Evolutionary conservation across 2,888 invertebrate genomes (phyloP), one percentile per base, ranked within the genome.

Genomic region (Dinocampus coccinellae): DNA sequence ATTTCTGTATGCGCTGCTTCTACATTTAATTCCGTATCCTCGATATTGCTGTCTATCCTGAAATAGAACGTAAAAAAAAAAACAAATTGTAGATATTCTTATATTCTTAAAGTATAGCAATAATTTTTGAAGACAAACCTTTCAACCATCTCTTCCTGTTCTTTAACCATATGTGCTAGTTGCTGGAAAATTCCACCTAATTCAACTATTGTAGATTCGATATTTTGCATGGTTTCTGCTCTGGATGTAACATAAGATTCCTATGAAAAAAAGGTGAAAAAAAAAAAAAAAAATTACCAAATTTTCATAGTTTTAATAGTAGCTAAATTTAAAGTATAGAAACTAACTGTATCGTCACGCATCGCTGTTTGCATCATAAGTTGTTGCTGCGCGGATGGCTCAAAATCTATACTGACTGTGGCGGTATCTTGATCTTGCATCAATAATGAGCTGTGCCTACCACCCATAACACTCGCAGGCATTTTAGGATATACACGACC

Each of bases 181-280:
- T 98, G 98, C 83, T 96, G 96, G 88, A 99, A 99, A 84, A 99
- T 99, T 11, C 97, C 96, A n/a, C 99, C 99, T 60, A 99, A 89
- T 88, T 99, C 99, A 13, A 99, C 97, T 82, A 99, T 99, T 20
- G 99, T 99, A 64, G 97, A 96, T 89, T 99, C 99, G 83, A 99
- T 99, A 86, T 96, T 98, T 88, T 99, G 97, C 98, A 99, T 99
- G 0, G 99, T 97, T 87, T 98, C 97, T 47, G 97, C 97, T 81
- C 99, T 91, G 82, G 94, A 94, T 83, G 96, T 95, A 52, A 98
- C 91, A 89, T 98, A 99, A 61, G 93, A 91, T 84, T 98, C 97
- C 87, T 87, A 34, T n/a, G n/a, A n/a, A n/a, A n/a, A n/a, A n/a
- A n/a, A n/a, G n/a, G n/a, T n/a, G n/a, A n/a, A n/a, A n/a, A n/a